Percentiles rank a stretch among this genome's conserved stretches.
Conservation (phyloP, 2,797 vertebrate genomes). For the Crypturellus tataupa region DNA sequence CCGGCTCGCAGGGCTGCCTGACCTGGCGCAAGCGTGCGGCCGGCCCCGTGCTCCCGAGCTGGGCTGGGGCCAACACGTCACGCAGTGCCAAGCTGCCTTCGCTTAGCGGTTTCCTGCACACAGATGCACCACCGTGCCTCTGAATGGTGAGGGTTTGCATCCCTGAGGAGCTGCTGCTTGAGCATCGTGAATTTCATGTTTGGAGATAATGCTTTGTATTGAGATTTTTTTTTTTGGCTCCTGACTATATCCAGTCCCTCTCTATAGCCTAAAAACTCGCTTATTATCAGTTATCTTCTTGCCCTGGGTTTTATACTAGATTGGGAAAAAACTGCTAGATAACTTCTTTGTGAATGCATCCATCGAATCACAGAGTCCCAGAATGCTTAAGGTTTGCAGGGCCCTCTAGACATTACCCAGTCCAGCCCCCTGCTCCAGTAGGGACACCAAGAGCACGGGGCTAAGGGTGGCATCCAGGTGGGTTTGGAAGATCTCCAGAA, state of each 20-base stretch:
- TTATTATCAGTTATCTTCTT: background rate
- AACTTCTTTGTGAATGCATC: background rate
- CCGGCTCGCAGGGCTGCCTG: background rate
- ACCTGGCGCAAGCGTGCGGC: slow-evolving; percentile 24
- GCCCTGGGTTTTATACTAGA: background rate
- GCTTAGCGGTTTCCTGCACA: background rate
- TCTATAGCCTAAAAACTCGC: background rate
- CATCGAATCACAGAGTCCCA: too few species aligned
- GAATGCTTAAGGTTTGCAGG: too few species aligned
- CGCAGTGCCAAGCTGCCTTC: slow-evolving; percentile 5
- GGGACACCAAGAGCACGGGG: too few species aligned
- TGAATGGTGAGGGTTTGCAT: background rate
- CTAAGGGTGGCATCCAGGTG: too few species aligned
- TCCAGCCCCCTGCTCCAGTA: too few species aligned
- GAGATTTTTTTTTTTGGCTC: background rate
- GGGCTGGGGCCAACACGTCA: background rate
- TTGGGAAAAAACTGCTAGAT: background rate
- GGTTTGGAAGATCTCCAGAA: too few species aligned
- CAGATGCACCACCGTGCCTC: background rate
- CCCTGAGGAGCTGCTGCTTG: background rate
- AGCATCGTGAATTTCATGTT: background rate
- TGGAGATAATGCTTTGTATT: background rate
- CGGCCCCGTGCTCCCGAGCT: background rate
- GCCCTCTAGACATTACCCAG: too few species aligned
- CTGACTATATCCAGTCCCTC: background rate